Evolutionary conservation across 2,888 invertebrate species (phyloP), one percentile per base, ranked within the genome.

Genomic region (Diplazon laetatorius): DNA sequence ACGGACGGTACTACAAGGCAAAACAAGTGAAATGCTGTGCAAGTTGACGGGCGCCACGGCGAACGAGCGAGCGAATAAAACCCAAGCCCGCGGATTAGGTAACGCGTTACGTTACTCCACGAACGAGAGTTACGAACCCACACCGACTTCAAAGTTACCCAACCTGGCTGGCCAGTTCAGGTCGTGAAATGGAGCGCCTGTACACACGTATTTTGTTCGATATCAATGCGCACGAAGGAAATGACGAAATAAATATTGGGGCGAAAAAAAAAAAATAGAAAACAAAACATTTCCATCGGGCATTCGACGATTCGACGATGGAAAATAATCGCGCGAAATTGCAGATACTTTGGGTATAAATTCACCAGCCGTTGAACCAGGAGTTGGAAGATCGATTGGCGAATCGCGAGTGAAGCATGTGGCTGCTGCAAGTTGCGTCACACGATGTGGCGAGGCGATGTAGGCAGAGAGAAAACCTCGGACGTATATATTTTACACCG

Each of bases 101-200:
- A 85, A 86, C 82, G 81, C 55, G 84, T 85, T 85, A 83, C 86
- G 84, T 81, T 83, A 78, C 74, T 72, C 60, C 65, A 70, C 70
- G 57, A 69, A 73, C 81, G 74, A 85, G 85, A 85, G 85, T 83
- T 85, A 84, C 77, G 72, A 70, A 75, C 79, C 80, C 80, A 68
- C 37, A 37, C 25, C 44, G 20, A 48, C 25, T 35, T 42, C 22
- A n/a, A n/a, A 77, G 79, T 81, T 81, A 80, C 80, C 79, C 75
- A 82, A 83, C 71, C 44, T n/a, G n/a, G n/a, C n/a, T n/a, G n/a
- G n/a, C n/a, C n/a, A n/a, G n/a, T n/a, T n/a, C n/a, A n/a, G n/a
- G n/a, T n/a, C n/a, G n/a, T n/a, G n/a, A n/a, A n/a, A n/a, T n/a
- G n/a, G n/a, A n/a, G n/a, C n/a, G n/a, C n/a, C n/a, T n/a, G n/a